Evolutionary conservation across 2,888 invertebrate genomes (phyloP).

Genomic region (Gastracanthus pulcherrimus): DNA sequence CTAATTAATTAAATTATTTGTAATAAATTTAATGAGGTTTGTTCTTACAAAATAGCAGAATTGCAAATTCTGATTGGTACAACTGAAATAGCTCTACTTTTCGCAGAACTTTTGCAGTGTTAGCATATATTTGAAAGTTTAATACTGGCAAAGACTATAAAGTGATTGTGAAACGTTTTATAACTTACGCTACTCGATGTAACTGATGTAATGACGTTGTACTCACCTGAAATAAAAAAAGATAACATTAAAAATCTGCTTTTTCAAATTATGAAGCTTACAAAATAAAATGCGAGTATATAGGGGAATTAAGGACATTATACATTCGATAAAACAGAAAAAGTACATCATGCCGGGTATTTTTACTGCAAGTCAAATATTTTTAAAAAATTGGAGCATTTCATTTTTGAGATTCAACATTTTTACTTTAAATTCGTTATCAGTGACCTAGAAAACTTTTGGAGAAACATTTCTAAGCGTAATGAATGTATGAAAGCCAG

Average conservation of each 20-base stretch:
- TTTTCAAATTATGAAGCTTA: no score
- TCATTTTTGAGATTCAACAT: not conserved
- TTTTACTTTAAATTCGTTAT: not conserved
- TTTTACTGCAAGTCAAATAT: no score
- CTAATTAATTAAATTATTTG: not conserved
- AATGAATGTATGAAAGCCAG: not conserved
- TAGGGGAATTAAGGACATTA: no score
- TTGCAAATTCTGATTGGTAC: not conserved
- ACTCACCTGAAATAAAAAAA: constrained; percentile 34
- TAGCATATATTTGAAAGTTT: not conserved
- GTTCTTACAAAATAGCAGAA: not conserved
- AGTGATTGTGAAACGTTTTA: not conserved
- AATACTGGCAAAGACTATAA: not conserved
- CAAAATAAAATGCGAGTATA: not conserved
- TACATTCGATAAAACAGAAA: no score
- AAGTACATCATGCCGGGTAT: no score
- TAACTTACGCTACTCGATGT: not conserved
- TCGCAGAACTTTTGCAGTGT: not conserved
- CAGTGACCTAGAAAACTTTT: not conserved
- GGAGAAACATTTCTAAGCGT: not conserved
- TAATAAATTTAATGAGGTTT: not conserved
- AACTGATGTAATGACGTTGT: not conserved
- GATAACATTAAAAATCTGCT: not conserved
- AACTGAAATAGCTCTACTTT: not conserved
- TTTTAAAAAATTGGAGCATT: not conserved